A percentile compares a stretch with the other conserved stretches of the same genome.
Conservation (phyloP, 2,888 invertebrate genomes). For the Platycheirus albimanus region DNA sequence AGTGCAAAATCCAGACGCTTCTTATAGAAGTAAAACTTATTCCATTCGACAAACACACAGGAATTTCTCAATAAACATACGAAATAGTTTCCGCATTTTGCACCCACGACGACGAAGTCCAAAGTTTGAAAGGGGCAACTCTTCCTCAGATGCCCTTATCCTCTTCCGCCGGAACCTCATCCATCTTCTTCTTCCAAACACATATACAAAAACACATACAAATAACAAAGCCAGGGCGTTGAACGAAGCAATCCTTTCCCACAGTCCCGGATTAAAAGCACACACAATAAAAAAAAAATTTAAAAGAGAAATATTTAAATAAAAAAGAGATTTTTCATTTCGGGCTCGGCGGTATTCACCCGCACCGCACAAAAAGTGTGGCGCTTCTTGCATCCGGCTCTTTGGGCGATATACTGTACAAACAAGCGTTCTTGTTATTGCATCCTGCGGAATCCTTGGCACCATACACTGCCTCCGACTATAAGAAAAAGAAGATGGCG, state of each 20-base stretch:
- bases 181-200: constrained; percentile 69
- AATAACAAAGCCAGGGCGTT: constrained; percentile 54
- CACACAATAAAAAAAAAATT: constrained; percentile 40
- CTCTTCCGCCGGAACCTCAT: constrained; percentile 72
- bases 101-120: constrained; percentile 59
- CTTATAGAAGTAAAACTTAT: constrained; percentile 56
- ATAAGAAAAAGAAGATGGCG: constrained; percentile 39
- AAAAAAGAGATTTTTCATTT: constrained; percentile 73
- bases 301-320: constrained; percentile 67
- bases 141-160: constrained; percentile 60
- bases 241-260: constrained; percentile 64
- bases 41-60: constrained; percentile 76
- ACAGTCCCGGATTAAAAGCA: constrained; percentile 64
- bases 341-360: constrained; percentile 61
- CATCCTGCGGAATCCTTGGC: constrained; percentile 73
- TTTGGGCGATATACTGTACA: constrained; percentile 59
- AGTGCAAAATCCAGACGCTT: constrained; percentile 34
- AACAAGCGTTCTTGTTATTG: constrained; percentile 73
- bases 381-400: constrained; percentile 72
- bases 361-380: constrained; percentile 73
- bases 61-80: constrained; percentile 82
- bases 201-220: constrained; percentile 25
- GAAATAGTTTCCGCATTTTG: constrained; percentile 76
- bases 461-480: constrained; percentile 61
- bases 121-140: constrained; percentile 46